Conservation (phyloP, 2,113 vertebrate genomes). For the Prionailurus viverrinus region DNA sequence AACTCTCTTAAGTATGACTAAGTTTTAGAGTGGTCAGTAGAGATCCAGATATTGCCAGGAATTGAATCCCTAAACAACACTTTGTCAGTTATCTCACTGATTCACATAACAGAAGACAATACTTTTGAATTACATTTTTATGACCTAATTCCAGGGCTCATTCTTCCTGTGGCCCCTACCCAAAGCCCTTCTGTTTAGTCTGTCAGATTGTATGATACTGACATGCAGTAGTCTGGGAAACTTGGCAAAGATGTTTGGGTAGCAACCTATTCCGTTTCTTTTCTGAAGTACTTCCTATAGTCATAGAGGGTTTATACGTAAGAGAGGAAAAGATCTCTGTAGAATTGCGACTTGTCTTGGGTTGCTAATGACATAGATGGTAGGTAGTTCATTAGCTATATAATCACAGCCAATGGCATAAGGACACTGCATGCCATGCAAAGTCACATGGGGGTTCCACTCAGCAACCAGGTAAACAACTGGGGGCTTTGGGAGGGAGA, state of each 20-base stretch:
- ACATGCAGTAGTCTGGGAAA: not conserved
- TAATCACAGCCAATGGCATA: not conserved
- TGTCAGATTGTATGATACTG: not conserved
- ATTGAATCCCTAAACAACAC: not conserved
- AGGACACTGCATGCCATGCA: not conserved
- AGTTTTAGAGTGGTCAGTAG: not conserved
- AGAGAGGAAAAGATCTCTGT: not conserved
- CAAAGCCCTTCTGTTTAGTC: not conserved
- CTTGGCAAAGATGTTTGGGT: not conserved
- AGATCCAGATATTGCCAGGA: not conserved
- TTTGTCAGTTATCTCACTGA: not conserved
- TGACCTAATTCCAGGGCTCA: not conserved
- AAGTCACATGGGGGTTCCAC: no score
- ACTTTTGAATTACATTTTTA: not conserved
- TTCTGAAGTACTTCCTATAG: not conserved
- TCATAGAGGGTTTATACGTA: not conserved
- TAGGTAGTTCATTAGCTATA: not conserved
- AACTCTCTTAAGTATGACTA: not conserved
- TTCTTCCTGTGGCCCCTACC: not conserved
- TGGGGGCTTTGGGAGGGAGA: not conserved
- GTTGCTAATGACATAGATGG: not conserved
- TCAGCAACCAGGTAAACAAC: not conserved
- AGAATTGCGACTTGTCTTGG: not conserved
- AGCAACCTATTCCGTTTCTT: not conserved
- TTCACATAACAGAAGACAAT: not conserved